phyloP scores from a whole-genome alignment of 2,797 vertebrate genomes.

The Sardinella longiceps region DNA sequence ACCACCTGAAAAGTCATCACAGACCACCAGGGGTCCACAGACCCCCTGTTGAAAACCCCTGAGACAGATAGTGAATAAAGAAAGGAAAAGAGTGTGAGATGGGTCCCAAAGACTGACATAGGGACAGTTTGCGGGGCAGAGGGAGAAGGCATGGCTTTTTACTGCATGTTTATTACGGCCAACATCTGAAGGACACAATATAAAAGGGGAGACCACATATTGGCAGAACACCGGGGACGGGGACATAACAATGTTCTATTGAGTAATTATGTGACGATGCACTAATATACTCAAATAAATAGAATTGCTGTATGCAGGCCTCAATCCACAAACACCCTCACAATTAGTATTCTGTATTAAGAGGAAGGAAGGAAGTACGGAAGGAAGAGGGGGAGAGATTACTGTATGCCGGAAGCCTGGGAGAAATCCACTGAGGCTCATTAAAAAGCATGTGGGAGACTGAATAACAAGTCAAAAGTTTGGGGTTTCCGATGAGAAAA shows the following conservation, averaged over 20 bases:
- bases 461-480: not conserved
- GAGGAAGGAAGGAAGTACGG: not conserved
- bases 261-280: too few relatives aligned
- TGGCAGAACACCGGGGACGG: too few relatives aligned
- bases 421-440: not conserved
- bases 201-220: too few relatives aligned
- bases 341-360: not conserved
- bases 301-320: not conserved
- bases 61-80: not conserved
- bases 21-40: too few relatives aligned
- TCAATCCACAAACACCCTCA: not conserved
- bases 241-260: too few relatives aligned
- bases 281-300: not conserved
- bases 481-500: not conserved
- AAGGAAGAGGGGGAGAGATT: not conserved
- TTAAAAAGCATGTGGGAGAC: not conserved
- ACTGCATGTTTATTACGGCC: too few relatives aligned
- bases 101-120: not conserved
- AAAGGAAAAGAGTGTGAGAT: not conserved
- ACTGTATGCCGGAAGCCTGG: not conserved
- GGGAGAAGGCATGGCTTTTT: not conserved
- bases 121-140: not conserved
- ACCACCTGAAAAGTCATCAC: too few relatives aligned
- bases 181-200: too few relatives aligned
- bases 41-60: too few relatives aligned